These are phyloP conservation scores for Nezara viridula DNA, from an alignment of 2,888 invertebrate species.

Conservation along the genomic window DNA sequence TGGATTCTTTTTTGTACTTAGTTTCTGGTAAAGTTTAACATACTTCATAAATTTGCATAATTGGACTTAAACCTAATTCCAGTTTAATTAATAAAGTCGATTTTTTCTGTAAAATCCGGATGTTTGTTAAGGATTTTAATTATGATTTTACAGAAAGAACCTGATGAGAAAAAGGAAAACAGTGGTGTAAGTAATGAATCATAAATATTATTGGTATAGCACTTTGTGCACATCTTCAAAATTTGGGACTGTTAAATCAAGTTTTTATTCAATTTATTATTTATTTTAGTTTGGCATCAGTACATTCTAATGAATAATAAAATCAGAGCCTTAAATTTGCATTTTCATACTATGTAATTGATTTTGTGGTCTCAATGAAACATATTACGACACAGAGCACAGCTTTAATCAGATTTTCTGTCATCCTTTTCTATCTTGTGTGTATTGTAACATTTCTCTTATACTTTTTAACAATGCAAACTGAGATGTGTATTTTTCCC, in stretches of 20 bases:
- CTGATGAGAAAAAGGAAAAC: constrained; percentile 30
- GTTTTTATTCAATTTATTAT: not conserved
- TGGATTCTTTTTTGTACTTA: not conserved
- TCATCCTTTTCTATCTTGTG: not conserved
- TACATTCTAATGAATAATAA: not conserved
- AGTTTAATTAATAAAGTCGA: not conserved
- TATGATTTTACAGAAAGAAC: constrained; percentile 29
- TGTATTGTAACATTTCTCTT: too few relatives aligned
- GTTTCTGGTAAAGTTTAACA: too few relatives aligned
- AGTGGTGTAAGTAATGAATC: constrained; percentile 32
- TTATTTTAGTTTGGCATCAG: not conserved
- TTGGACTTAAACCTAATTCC: not conserved
- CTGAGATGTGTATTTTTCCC: too few relatives aligned
- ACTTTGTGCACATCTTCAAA: not conserved
- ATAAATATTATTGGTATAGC: not conserved
- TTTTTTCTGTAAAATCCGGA: not conserved
- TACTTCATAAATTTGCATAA: too few relatives aligned
- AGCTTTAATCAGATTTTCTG: constrained; percentile 1
- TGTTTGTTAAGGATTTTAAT: constrained; percentile 10
- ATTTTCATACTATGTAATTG: not conserved
- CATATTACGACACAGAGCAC: not conserved
- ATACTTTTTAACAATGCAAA: too few relatives aligned
- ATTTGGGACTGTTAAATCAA: constrained; percentile 15
- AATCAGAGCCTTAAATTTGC: not conserved
- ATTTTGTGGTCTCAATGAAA: constrained; percentile 40